Evolutionary conservation across 2,888 invertebrate species (phyloP), one percentile per base, ranked within the genome.

Genomic region (Nezara viridula): DNA sequence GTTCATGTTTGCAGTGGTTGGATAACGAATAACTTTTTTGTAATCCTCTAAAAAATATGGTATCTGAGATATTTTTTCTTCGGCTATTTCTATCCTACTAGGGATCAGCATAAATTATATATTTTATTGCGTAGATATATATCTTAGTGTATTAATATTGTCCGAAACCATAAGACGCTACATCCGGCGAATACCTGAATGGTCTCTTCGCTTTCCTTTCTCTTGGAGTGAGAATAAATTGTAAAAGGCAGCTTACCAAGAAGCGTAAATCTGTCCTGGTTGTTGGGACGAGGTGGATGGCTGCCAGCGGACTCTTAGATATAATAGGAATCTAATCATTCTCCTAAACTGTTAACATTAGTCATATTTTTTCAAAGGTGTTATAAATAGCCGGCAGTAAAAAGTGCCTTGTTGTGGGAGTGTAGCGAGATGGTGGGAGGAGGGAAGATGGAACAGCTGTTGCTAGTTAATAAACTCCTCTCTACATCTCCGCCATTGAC

Each of bases 311-410:
- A 37, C 60, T 32, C 44, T 88, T 73, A 73, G 66, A 88, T 88
- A 88, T 88, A 88, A 88, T 88, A 88, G 88, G 73, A 44, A 73
- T 73, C 55, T 88, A 88, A 88, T 88, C 88, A 88, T 88, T 88
- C 88, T 88, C 73, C 88, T 88, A 88, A 88, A 88, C 88, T 37
- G 60, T 88, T 88, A 60, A 40, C 88, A 88, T 88, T 73, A 88
- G 73, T 88, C 88, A 88, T 88, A 88, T 73, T 88, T 88, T 88
- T 88, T 88, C 27, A n/a, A 73, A 86, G 50, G 86, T 32, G 86
- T 52, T 81, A 81, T 81, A 44, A 44, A 47, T 81, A 47, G 44
- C 81, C 12, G 12, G n/a, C 10, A 27, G 37, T 14, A 86, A 86
- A 86, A 86, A 86, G 60, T 44, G 60, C 14, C 86, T 55, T 47